A percentile compares a stretch with the other conserved stretches of the same genome.
phyloP scores from a whole-genome alignment of 2,113 vertebrate genomes.

The Sebastes fasciatus region DNA sequence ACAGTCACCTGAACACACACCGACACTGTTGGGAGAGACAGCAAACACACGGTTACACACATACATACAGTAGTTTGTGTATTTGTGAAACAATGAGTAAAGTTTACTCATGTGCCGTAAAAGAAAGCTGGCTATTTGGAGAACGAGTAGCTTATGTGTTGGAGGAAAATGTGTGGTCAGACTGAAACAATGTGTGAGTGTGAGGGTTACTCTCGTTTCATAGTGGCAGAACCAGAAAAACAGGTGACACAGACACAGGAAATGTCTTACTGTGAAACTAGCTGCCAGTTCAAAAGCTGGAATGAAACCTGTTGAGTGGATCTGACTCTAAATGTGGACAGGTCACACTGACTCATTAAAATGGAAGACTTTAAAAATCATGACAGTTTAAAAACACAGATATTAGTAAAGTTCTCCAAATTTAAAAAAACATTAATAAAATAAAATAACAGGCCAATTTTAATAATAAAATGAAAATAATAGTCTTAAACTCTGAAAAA shows the following conservation, averaged over 20 bases:
- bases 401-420: neutral
- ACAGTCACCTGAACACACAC: slow-evolving; percentile 88
- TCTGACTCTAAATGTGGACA: neutral
- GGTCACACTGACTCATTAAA: neutral
- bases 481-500: neutral
- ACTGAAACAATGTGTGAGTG: slow-evolving; percentile 25
- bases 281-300: slow-evolving; percentile 14
- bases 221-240: slow-evolving; percentile 77
- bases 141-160: no score
- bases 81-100: neutral
- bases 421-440: neutral
- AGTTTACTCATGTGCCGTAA: neutral
- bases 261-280: slow-evolving; percentile 70
- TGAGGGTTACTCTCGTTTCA: slow-evolving; percentile 29
- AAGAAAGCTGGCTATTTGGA: neutral
- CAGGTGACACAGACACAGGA: slow-evolving; percentile 75
- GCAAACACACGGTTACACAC: neutral
- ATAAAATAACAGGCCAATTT: neutral
- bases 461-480: neutral
- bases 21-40: slow-evolving; percentile 78
- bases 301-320: slow-evolving; percentile 39
- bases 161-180: neutral
- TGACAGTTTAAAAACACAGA: neutral
- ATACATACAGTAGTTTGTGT: neutral
- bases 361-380: neutral